Percentiles rank a stretch among this genome's conserved stretches.
These are phyloP conservation scores for Nephila pilipes DNA, from an alignment of 1,140 invertebrate species.

Conservation along the genomic window DNA sequence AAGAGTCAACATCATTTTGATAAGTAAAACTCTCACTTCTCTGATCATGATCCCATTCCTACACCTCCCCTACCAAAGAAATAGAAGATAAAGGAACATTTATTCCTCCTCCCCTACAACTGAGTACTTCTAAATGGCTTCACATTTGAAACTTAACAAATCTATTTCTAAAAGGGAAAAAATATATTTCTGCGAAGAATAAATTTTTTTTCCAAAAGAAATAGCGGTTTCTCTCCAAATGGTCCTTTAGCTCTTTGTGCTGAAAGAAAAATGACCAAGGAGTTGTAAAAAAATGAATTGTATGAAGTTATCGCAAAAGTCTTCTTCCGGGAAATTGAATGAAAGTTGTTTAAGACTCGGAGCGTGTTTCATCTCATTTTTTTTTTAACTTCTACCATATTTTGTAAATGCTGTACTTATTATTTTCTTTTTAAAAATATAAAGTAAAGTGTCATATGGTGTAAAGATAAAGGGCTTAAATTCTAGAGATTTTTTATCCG, in stretches of 20 bases:
- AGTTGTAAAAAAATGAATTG: slow-evolving; percentile 23
- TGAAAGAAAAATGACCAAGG: slow-evolving; percentile 23
- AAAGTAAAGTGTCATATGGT: background rate
- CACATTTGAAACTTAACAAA: slow-evolving; percentile 18
- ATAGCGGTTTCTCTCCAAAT: slow-evolving; percentile 22
- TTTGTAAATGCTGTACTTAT: background rate
- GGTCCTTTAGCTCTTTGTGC: slow-evolving; percentile 9
- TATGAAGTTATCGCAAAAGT: slow-evolving; percentile 27
- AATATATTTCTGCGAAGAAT: slow-evolving; percentile 11
- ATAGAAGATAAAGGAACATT: background rate
- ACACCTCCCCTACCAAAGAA: background rate
- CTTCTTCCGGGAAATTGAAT: slow-evolving; percentile 21
- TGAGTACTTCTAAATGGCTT: background rate
- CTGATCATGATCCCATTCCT: background rate
- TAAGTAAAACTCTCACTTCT: background rate
- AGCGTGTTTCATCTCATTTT: slow-evolving; percentile 20
- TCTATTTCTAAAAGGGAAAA: slow-evolving; percentile 12
- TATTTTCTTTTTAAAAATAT: background rate
- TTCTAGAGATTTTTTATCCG: background rate
- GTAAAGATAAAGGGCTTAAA: background rate
- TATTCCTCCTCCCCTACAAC: background rate
- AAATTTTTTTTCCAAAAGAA: slow-evolving; percentile 11
- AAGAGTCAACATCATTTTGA: background rate
- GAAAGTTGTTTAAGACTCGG: slow-evolving; percentile 19
- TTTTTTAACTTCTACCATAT: background rate